These are phyloP conservation scores for Holocentrus rufus DNA, from an alignment of 2,797 vertebrate genomes.

Conservation along the genomic window DNA sequence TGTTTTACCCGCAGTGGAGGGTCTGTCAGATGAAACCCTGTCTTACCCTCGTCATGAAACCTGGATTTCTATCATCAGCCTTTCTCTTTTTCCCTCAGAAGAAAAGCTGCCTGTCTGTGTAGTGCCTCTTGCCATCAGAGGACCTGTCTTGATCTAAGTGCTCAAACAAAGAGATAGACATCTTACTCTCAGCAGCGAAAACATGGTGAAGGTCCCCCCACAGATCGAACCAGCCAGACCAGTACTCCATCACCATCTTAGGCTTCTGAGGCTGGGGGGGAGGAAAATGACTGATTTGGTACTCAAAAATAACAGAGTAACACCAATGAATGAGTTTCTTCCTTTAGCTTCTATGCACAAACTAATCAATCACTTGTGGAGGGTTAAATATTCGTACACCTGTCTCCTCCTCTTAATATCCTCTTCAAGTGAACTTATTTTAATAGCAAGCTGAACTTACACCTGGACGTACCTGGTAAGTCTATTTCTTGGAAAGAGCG, in stretches of 20 bases:
- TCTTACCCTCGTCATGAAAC: slow-evolving; percentile 6
- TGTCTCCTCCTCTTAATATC: neutral
- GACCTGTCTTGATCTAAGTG: neutral
- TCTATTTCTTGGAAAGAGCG: neutral
- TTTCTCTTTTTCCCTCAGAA: neutral
- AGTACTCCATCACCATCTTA: slow-evolving; percentile 96
- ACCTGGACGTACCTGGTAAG: neutral
- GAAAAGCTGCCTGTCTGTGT: slow-evolving; percentile 1
- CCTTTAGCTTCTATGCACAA: neutral
- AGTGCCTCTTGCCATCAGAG: neutral
- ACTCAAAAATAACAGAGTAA: neutral
- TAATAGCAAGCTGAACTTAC: neutral
- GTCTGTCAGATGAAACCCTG: slow-evolving; percentile 28
- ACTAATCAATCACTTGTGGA: neutral
- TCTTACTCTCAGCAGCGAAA: slow-evolving; percentile 88
- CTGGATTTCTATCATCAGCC: slow-evolving; percentile 7
- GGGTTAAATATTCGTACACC: neutral
- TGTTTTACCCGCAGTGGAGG: slow-evolving; percentile 36
- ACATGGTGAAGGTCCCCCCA: slow-evolving; percentile 92
- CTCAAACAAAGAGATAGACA: neutral
- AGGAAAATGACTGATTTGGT: neutral
- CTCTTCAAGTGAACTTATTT: neutral
- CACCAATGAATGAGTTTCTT: neutral
- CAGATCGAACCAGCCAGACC: slow-evolving; percentile 95
- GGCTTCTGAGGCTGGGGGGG: slow-evolving; percentile 84